These are phyloP conservation scores for Vidua chalybeata DNA, from an alignment of 2,113 vertebrate genomes.

Conservation along the genomic window DNA sequence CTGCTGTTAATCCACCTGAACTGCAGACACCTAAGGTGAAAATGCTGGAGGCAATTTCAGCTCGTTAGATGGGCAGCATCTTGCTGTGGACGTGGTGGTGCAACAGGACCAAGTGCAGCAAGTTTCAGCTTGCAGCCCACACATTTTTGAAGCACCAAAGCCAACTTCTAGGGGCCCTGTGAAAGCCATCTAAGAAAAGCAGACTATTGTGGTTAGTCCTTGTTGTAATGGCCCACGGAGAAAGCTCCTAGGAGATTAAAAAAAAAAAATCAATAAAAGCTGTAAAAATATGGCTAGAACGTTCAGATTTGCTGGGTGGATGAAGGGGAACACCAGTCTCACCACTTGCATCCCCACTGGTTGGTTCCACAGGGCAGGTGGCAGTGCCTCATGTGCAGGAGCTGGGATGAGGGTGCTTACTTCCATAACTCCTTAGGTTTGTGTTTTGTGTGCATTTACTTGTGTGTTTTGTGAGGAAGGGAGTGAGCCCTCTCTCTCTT, in stretches of 20 bases:
- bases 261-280: neutral
- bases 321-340: neutral
- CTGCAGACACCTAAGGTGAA: neutral
- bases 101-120: neutral
- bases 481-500: neutral
- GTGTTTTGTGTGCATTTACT: neutral
- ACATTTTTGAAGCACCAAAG: neutral
- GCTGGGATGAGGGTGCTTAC: neutral
- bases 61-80: neutral
- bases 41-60: neutral
- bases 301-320: neutral
- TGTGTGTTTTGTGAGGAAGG: neutral
- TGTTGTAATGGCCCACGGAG: neutral
- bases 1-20: neutral
- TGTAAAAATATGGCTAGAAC: neutral
- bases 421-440: neutral
- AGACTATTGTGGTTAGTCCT: neutral
- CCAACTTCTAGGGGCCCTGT: neutral
- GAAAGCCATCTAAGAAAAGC: slow-evolving; percentile 15
- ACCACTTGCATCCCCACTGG: neutral
- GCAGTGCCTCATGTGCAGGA: neutral
- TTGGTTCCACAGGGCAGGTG: neutral
- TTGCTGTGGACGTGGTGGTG: neutral
- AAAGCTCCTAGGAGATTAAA: neutral
- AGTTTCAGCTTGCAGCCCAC: neutral